These are phyloP conservation scores for Geodia barretti DNA, from an alignment of 37 sponge, comb jelly and placozoan genomes.

Conservation along the genomic window DNA sequence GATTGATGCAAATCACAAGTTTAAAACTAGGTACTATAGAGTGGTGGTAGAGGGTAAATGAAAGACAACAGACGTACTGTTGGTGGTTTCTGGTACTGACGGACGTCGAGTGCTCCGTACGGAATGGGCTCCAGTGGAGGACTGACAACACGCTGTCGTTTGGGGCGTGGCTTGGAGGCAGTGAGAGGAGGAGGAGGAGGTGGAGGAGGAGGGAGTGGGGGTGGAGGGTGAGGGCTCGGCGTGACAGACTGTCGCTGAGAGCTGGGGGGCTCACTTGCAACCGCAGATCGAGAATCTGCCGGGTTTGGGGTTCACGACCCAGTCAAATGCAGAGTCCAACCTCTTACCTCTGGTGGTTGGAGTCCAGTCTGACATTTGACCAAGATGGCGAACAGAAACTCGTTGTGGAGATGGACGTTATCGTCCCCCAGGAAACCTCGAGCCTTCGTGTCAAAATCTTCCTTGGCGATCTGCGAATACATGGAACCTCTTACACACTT, in stretches of 20 bases:
- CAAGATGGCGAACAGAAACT: conserved; percentile 86
- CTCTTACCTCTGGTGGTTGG: conserved; percentile 32
- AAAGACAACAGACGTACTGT: conserved; percentile 1
- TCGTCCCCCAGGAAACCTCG: conserved; percentile 59
- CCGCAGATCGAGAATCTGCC: neutral
- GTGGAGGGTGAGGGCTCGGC: neutral
- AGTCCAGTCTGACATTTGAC: conserved; percentile 77
- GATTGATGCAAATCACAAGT: too few relatives aligned
- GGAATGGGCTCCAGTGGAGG: conserved; percentile 17
- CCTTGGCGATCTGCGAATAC: conserved; percentile 72
- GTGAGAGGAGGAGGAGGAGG: neutral
- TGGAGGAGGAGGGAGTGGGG: neutral
- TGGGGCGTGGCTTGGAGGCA: neutral
- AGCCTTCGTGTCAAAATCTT: conserved; percentile 79
- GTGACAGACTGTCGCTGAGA: neutral
- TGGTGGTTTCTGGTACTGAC: conserved; percentile 20
- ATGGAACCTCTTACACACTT: neutral
- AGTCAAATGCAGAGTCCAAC: neutral
- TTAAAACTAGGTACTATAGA: too few relatives aligned
- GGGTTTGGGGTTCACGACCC: neutral
- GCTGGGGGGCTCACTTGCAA: neutral
- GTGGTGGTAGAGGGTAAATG: too few relatives aligned
- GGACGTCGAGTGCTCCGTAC: conserved; percentile 41
- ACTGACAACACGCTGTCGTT: neutral
- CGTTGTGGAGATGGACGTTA: conserved; percentile 83